Percentiles rank a stretch among this genome's conserved stretches.
Conservation (phyloP, 2,113 vertebrate genomes). For the Cebus imitator region DNA sequence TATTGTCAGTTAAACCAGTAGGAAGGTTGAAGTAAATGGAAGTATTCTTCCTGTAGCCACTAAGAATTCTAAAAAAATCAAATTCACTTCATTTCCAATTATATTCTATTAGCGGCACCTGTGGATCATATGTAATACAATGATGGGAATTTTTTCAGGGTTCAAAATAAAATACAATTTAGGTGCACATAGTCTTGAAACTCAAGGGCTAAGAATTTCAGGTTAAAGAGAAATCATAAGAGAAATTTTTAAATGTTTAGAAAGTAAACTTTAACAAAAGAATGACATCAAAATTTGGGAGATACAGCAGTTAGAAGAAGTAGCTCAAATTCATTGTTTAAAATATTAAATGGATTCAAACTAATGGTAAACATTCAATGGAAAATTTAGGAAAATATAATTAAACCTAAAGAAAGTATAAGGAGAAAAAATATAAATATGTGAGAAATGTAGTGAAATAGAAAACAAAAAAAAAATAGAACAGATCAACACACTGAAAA, state of each 20-base stretch:
- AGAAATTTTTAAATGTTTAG: neutral
- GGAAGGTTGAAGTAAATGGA: neutral
- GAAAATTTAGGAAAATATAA: neutral
- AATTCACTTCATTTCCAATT: neutral
- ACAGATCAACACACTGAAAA: neutral
- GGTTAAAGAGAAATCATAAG: constrained; percentile 1
- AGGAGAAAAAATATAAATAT: neutral
- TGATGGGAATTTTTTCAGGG: neutral
- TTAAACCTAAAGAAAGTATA: neutral
- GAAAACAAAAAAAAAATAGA: neutral
- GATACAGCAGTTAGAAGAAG: neutral
- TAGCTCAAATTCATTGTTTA: neutral
- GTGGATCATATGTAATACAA: neutral
- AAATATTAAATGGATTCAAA: neutral
- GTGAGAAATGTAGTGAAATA: neutral
- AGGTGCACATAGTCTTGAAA: neutral
- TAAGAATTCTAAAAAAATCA: neutral
- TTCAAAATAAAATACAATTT: neutral
- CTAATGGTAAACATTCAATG: neutral
- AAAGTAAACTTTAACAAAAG: neutral
- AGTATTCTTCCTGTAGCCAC: neutral
- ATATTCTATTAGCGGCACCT: neutral
- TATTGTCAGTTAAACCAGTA: neutral
- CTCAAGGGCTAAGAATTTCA: neutral
- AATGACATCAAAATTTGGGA: neutral